phyloP scores from a whole-genome alignment of 1,140 invertebrate species.

The Ridgeia piscesae region DNA sequence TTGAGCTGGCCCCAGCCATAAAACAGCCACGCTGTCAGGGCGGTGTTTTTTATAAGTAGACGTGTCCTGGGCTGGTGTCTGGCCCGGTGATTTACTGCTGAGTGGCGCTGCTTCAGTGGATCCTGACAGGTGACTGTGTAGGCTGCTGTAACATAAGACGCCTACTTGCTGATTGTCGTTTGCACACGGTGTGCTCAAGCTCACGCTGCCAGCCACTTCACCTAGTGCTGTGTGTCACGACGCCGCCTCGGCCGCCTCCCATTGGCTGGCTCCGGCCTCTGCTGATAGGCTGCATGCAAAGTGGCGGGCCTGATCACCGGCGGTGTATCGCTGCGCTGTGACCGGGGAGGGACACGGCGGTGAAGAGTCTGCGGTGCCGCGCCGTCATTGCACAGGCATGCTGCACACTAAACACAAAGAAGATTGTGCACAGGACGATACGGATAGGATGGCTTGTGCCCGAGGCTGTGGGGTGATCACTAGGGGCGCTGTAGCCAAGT shows the following conservation, averaged over 20 bases:
- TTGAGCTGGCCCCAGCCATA: not conserved
- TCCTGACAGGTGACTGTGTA: not conserved
- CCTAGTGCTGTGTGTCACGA: not conserved
- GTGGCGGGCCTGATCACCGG: not conserved
- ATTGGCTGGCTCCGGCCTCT: not conserved
- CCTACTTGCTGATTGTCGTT: slow-evolving; percentile 4
- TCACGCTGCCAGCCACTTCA: not conserved
- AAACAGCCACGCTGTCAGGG: not conserved
- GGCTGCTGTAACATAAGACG: not conserved
- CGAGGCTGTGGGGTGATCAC: not conserved
- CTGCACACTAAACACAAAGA: not conserved
- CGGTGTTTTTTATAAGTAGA: not conserved
- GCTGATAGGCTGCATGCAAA: not conserved
- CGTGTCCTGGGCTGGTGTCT: not conserved
- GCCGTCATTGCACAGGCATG: not conserved
- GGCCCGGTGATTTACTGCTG: not conserved
- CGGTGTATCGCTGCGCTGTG: not conserved
- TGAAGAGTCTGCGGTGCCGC: not conserved
- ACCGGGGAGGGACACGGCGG: not conserved
- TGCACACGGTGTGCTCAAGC: not conserved
- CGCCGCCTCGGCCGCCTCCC: not conserved
- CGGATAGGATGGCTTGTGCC: not conserved
- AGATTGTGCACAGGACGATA: not conserved
- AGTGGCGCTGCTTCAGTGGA: not conserved
- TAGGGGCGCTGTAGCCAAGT: not conserved